These are phyloP conservation scores for Dasysyrphus albostriatus DNA, from an alignment of 2,888 invertebrate species.

Conservation along the genomic window DNA sequence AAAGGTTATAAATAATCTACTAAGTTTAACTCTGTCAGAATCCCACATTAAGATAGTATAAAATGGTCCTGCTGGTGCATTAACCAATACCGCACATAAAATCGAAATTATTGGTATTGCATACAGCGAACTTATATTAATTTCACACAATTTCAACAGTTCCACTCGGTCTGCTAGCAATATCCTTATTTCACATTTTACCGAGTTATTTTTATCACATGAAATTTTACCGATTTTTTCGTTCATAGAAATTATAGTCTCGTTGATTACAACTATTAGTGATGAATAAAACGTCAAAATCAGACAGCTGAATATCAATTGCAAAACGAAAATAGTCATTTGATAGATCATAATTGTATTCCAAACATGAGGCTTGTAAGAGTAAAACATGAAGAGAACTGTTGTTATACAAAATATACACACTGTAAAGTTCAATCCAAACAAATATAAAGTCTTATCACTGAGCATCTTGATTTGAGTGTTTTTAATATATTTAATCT, in stretches of 20 bases:
- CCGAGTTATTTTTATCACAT: no score
- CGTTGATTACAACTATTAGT: background rate
- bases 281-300: conserved; percentile 23
- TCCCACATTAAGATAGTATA: background rate
- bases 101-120: conserved; percentile 3
- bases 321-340: background rate
- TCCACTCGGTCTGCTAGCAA: background rate
- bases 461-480: background rate
- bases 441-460: conserved; percentile 4
- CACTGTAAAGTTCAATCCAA: background rate
- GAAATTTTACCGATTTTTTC: background rate
- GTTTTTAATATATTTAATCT: background rate
- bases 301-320: background rate
- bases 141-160: conserved; percentile 19
- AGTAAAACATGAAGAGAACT: background rate
- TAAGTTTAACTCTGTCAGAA: background rate
- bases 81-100: background rate
- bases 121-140: conserved; percentile 25
- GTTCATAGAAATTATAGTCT: background rate
- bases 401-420: background rate
- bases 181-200: background rate
- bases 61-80: conserved; percentile 2
- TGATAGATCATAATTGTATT: background rate
- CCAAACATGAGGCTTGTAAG: background rate
- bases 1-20: background rate